Base-by-base conservation (phyloP, 2,888 invertebrate species). In the Lasioglossum marginatum region DNA sequence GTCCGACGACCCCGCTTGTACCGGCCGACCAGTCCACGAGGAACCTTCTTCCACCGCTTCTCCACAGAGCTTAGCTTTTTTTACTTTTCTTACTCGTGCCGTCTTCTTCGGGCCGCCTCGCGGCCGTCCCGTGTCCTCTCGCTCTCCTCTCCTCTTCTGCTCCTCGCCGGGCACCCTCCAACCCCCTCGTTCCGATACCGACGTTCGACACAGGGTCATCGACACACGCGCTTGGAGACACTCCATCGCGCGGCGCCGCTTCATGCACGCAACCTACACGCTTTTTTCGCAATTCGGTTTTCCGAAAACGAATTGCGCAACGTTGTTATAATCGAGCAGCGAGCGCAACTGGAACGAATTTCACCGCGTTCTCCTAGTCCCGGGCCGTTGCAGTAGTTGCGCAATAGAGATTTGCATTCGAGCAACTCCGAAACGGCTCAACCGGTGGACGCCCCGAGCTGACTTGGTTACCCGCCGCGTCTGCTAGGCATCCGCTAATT, bases 321-420 rank as follows among this genome's bases (percentile, higher is more conserved):
- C 63, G 79, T 91, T 89, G 88, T 68, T 68, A 87, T 75, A 91
- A 91, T 88, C 91, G 87, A 91, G 89, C 87, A 75, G 72, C 82
- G 86, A 86, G 80, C 87, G 91, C 88, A 89, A 91, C 87, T 89
- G 87, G 89, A 92, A 92, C 91, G 87, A 92, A 92, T 92, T 92
- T 91, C 91, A 92, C 90, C 90, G 79, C 40, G 87, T 68, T 34
- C 87, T 87, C 82, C 79, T 83, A 87, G 81, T 68, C 78, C 80
- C 77, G 82, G 77, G 78, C 82, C 85, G 89, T 81, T 85, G 92
- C 92, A 90, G 66, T 77, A 60, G 85, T 92, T 92, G 92, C 92
- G 89, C 90, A 92, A 93, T 91, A 87, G 14, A n/a, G 86, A 92
- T 92, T 92, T 92, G 89, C 92, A 91, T 92, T 87, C 88, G 82